Base-by-base conservation (phyloP, 2,888 invertebrate species). In the Herminia tarsipennalis region DNA sequence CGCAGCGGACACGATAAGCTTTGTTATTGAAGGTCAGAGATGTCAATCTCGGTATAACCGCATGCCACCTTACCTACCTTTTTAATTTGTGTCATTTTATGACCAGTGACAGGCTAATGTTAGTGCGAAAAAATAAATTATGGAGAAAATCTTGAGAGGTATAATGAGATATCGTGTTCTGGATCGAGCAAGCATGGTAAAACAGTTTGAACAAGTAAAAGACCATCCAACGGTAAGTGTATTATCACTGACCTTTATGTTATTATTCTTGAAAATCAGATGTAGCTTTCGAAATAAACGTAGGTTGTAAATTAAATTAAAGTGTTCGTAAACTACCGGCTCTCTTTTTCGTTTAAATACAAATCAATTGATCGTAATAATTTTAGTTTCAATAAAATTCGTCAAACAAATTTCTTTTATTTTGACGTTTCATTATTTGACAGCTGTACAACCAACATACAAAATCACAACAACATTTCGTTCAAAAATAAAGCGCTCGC, bases 61-160 rank as follows among this genome's bases (percentile, higher is more conserved):
- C 59, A 54, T 54, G 42, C 54, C 37, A 48, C 17, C 51, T 33
- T 49, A 55, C 40, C 60, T 56, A 21, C 43, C 27, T 36, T 1
- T 47, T 17, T 46, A 49, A 38, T 50, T 53, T 53, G 30, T 47
- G 42, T 36, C 29, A 34, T 28, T 53, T 10, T 27, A 40, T 5
- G 13, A 40, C 37, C 33, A 40, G 51, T 51, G 39, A 20, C 25
- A 51, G 40, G 36, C 44, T 51, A 21, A 66, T 70, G 51, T 51
- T 49, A 59, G 29, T 56, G 41, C 27, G 48, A 51, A 41, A 50
- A 44, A 46, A 34, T 29, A 6, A 76, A 80, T 42, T 41, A 97
- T 98, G 97, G 97, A 98, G 73, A 94, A 96, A 85, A 96, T 98
- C 79, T 88, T 98, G 62, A 94, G 95, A 78, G 98, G 98, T 37